phyloP scores from a whole-genome alignment of 2,797 vertebrate genomes.

The Sebastes melanostomus region DNA sequence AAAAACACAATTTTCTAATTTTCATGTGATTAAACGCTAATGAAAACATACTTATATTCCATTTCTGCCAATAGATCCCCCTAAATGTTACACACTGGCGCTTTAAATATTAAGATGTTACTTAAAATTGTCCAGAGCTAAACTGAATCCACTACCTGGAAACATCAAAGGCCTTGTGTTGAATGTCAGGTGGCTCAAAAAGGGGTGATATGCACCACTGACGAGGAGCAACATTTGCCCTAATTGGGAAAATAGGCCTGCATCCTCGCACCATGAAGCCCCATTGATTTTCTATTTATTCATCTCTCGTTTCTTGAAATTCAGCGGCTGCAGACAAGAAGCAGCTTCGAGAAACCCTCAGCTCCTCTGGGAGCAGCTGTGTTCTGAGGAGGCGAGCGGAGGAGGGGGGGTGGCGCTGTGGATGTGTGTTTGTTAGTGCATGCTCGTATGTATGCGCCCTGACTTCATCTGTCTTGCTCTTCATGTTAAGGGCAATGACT shows the following conservation, averaged over 20 bases:
- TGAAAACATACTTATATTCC: neutral
- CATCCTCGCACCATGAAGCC: slow-evolving; percentile 48
- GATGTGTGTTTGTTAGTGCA: slow-evolving; percentile 16
- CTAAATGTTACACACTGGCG: neutral
- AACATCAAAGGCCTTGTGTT: slow-evolving; percentile 22
- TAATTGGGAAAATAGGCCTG: slow-evolving; percentile 66
- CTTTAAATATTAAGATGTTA: neutral
- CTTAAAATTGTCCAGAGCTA: no score
- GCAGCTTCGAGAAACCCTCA: slow-evolving; percentile 33
- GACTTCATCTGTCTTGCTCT: slow-evolving; percentile 50
- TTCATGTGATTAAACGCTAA: no score
- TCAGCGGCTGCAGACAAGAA: slow-evolving; percentile 26
- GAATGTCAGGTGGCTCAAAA: slow-evolving; percentile 40
- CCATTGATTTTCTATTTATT: slow-evolving; percentile 69
- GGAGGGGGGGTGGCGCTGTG: slow-evolving; percentile 6
- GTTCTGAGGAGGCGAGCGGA: slow-evolving; percentile 29
- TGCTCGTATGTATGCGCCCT: neutral
- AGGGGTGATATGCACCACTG: slow-evolving; percentile 26
- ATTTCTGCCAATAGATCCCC: neutral
- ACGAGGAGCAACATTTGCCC: slow-evolving; percentile 34
- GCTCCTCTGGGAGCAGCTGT: slow-evolving; percentile 51
- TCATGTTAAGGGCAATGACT: slow-evolving; percentile 61
- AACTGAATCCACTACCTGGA: neutral
- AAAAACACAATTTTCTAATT: no score
- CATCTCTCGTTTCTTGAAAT: slow-evolving; percentile 46